Conservation (phyloP, 2,113 vertebrate species). For the Nibea coibor region DNA sequence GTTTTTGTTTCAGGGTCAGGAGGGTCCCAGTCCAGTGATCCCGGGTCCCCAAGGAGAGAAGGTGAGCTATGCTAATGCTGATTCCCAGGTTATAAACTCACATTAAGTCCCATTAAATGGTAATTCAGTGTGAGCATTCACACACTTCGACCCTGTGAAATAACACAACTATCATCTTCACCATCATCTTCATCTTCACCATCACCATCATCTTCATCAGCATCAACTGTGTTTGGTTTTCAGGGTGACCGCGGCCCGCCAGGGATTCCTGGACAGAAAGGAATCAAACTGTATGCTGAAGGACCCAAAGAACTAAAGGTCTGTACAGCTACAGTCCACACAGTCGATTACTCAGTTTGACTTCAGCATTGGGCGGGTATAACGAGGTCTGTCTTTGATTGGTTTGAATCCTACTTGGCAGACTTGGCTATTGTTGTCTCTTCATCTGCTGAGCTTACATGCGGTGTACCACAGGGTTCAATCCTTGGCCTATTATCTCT, state of each 20-base stretch:
- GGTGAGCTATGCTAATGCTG: constrained; percentile 58
- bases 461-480: too few species aligned
- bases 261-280: constrained; percentile 78
- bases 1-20: constrained; percentile 73
- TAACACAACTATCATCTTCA: neutral
- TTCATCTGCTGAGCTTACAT: too few species aligned
- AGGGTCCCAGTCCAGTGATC: constrained; percentile 73
- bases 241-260: constrained; percentile 77
- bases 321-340: neutral
- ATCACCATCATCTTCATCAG: neutral
- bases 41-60: constrained; percentile 75
- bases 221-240: constrained; percentile 46
- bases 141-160: neutral
- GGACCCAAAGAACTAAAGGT: constrained; percentile 82
- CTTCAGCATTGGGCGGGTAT: too few species aligned
- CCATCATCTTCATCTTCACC: neutral
- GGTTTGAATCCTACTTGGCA: too few species aligned
- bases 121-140: too few species aligned
- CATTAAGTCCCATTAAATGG: neutral
- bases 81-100: neutral
- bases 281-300: constrained; percentile 77
- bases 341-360: too few species aligned
- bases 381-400: too few species aligned
- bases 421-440: too few species aligned
- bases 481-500: too few species aligned